Percentiles rank a stretch among this genome's conserved stretches.
Evolutionary conservation across 2,888 invertebrate species (phyloP).

Genomic region (Drosophila vallismaia): DNA sequence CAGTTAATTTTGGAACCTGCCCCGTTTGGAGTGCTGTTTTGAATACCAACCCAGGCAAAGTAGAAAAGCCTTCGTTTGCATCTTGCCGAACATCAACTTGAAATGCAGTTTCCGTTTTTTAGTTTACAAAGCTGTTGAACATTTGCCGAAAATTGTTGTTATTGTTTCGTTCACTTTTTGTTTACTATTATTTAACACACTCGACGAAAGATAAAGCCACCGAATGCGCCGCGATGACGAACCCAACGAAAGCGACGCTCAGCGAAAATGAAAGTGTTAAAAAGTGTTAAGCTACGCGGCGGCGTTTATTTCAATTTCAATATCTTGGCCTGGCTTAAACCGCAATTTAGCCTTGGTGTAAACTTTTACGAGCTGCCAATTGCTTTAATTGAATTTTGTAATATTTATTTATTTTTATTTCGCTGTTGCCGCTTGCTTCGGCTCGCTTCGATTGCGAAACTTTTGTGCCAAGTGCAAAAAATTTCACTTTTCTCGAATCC

Average conservation of each 20-base stretch:
- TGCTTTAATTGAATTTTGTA: constrained; percentile 53
- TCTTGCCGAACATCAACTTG: constrained; percentile 40
- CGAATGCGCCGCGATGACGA: constrained; percentile 23
- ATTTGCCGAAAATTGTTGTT: constrained; percentile 33
- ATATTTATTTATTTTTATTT: constrained; percentile 56
- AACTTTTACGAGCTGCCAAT: constrained; percentile 35
- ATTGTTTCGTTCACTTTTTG: constrained; percentile 46
- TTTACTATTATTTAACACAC: constrained; percentile 71
- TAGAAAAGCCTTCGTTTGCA: constrained; percentile 63
- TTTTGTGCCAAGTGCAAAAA: constrained; percentile 29
- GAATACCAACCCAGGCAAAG: constrained; percentile 70
- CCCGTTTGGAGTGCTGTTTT: constrained; percentile 2
- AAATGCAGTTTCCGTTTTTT: constrained; percentile 34
- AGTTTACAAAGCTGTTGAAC: constrained; percentile 26
- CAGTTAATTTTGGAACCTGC: constrained; percentile 10
- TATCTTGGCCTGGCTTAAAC: constrained; percentile 36
- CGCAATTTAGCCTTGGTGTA: constrained; percentile 37
- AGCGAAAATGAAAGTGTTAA: constrained; percentile 77
- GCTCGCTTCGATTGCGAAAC: constrained; percentile 49
- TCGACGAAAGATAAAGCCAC: constrained; percentile 54
- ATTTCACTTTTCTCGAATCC: constrained; percentile 59
- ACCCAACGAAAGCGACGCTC: constrained; percentile 49
- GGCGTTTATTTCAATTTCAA: constrained; percentile 25
- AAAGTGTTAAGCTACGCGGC: constrained; percentile 34
- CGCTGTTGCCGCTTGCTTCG: too few relatives aligned